Conservation (phyloP, 2,797 vertebrate species). For the Danio aesculapii region DNA sequence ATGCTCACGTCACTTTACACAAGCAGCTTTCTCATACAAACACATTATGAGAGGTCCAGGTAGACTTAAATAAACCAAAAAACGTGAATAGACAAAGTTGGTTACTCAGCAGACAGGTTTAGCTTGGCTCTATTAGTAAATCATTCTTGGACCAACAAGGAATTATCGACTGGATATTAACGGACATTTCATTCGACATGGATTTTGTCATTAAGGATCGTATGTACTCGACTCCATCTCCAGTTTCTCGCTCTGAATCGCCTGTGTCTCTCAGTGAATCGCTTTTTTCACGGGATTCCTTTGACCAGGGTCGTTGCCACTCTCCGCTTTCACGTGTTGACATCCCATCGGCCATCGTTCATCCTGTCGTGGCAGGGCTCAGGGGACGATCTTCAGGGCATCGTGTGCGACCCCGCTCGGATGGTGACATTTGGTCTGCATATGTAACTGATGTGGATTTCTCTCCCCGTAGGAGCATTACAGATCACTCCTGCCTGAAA, state of each 20-base stretch:
- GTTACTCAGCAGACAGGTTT: constrained; percentile 9
- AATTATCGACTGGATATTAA: constrained; percentile 15
- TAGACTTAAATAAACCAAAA: constrained; percentile 5
- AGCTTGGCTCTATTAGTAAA: not conserved
- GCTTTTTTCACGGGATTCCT: not conserved
- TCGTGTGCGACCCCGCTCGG: constrained; percentile 67
- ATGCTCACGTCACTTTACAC: constrained; percentile 33
- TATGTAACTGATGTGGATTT: constrained; percentile 62
- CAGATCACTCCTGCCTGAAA: constrained; percentile 94
- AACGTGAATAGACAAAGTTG: not conserved
- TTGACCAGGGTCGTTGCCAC: constrained; percentile 3
- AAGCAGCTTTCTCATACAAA: not conserved
- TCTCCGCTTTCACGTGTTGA: constrained; percentile 50
- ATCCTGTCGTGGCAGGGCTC: constrained; percentile 39
- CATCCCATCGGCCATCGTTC: constrained; percentile 5
- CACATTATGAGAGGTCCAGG: not conserved
- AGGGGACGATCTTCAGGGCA: constrained; percentile 45
- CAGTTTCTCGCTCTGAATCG: not conserved
- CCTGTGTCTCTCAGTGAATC: constrained; percentile 26
- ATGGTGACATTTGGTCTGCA: constrained; percentile 69
- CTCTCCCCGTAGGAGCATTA: constrained; percentile 88
- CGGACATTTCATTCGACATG: constrained; percentile 32
- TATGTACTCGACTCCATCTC: not conserved
- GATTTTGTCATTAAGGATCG: not conserved
- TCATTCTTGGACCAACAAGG: not conserved